Evolutionary conservation across 2,888 invertebrate species (phyloP).

Genomic region (Rotaria magnacalcarata): DNA sequence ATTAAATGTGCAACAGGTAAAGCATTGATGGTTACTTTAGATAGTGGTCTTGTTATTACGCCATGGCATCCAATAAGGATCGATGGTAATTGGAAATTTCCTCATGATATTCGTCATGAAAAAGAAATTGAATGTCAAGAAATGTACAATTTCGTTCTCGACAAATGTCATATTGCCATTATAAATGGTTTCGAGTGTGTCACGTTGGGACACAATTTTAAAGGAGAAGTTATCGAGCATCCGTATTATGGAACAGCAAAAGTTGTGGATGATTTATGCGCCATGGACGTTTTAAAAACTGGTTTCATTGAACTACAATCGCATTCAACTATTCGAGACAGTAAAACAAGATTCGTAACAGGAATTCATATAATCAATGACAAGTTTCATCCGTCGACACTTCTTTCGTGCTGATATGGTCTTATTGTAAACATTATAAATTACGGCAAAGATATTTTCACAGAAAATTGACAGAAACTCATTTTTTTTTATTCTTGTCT

Average conservation of each 20-base stretch:
- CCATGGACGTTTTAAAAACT: neutral
- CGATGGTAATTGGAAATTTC: neutral
- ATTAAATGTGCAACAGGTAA: neutral
- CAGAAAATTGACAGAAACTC: too few relatives aligned
- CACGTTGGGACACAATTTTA: neutral
- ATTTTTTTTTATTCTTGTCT: too few relatives aligned
- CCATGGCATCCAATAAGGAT: neutral
- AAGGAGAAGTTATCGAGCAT: neutral
- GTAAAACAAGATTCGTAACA: neutral
- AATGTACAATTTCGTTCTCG: neutral
- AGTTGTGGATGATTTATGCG: neutral
- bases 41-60: neutral
- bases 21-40: neutral
- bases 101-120: neutral
- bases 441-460: too few relatives aligned
- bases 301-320: neutral
- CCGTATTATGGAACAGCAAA: neutral
- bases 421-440: too few relatives aligned
- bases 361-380: neutral
- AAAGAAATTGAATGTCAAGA: neutral
- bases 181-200: neutral
- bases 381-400: too few relatives aligned
- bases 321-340: neutral
- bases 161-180: neutral
- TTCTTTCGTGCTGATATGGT: too few relatives aligned